Base-by-base conservation (phyloP, 2,888 invertebrate genomes). In the Apotomis betuletana region DNA sequence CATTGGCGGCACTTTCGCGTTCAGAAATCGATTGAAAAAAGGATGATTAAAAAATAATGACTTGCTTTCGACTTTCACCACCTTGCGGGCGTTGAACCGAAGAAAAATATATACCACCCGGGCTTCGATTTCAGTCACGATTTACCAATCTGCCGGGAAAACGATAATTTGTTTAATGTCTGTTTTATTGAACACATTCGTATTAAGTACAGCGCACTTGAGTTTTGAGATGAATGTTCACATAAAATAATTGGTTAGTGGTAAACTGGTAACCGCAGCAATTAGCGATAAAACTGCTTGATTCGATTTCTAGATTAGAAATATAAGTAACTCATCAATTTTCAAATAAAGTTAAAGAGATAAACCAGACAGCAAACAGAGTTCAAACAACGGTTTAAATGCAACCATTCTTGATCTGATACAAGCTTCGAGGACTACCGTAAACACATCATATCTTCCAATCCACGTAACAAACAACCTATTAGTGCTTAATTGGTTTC, bases 51-150 rank as follows among this genome's bases (percentile, higher is more conserved):
- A 81, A 83, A 78, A 77, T 81, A 82, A 81, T 81, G 77, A 78
- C 76, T 79, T 81, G 81, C 90, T 90, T 88, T 90, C 90, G 79
- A 89, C 90, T 91, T 91, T 91, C 91, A 83, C 90, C 76, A 85
- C 86, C 87, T 88, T 85, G 87, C 83, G 87, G 86, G 80, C 88
- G 80, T 87, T 88, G 88, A 86, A 82, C 81, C 74, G 75, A 81
- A 74, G 76, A 77, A 79, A 81, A 86, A 84, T 86, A 88, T 83
- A 88, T 83, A 83, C 82, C 84, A 81, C 77, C 78, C 77, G 69
- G 70, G 72, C 69, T 79, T 57, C 78, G 79, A 81, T 85, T 83
- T 85, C 81, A 80, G 79, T 84, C 83, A 83, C 84, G 81, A 80
- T 77, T 79, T 73, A 73, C 36, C 67, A 75, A 77, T 76, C 74